phyloP scores from a whole-genome alignment of 2,113 vertebrate species.

The Urocolius indicus region DNA sequence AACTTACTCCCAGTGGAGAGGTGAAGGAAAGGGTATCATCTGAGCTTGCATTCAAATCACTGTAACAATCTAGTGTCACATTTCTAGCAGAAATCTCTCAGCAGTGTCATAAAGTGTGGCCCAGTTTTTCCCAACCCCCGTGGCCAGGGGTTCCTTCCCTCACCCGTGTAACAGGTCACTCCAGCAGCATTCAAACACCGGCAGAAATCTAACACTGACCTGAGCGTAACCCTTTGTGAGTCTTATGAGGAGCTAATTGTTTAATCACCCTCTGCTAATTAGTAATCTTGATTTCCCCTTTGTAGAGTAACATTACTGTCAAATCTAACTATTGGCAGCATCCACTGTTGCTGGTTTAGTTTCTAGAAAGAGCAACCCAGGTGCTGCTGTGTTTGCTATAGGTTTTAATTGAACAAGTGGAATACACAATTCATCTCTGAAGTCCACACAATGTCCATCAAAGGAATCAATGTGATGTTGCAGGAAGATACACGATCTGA shows the following conservation, averaged over 20 bases:
- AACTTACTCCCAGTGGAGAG: neutral
- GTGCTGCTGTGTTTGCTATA: conserved; percentile 62
- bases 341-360: conserved; percentile 28
- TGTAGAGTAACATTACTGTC: conserved; percentile 76
- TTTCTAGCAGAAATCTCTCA: conserved; percentile 20
- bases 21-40: neutral
- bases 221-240: neutral
- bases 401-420: conserved; percentile 73
- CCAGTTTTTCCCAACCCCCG: neutral
- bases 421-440: conserved; percentile 78
- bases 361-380: conserved; percentile 5
- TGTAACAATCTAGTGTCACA: conserved; percentile 41
- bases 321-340: conserved; percentile 71
- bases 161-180: conserved; percentile 62
- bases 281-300: conserved; percentile 72
- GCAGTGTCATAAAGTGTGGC: neutral
- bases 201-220: conserved; percentile 62
- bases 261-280: conserved; percentile 60
- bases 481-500: conserved; percentile 71
- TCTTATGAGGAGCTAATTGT: conserved; percentile 35
- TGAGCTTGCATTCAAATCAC: neutral
- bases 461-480: conserved; percentile 74
- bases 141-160: neutral
- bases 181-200: conserved; percentile 46
- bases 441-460: conserved; percentile 72